Base-by-base conservation (phyloP, 2,888 invertebrate genomes). In the Homarus gammarus region DNA sequence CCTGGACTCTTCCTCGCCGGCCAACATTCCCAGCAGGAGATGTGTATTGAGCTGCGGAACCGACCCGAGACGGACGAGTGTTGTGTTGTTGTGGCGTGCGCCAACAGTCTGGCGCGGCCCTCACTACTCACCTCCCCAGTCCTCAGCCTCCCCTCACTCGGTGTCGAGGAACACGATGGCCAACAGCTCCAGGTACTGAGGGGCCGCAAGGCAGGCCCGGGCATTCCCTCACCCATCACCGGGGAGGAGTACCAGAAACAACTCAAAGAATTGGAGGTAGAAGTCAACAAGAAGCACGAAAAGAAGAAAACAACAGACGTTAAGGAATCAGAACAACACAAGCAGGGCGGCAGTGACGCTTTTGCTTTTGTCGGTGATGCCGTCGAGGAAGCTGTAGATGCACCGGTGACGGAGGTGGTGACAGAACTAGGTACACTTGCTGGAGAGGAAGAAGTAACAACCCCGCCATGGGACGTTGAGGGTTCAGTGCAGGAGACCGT, bases 51-150 rank as follows among this genome's bases (percentile, higher is more conserved):
- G 36, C 79, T 89, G 36, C 83, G 89, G 12, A 89, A 89, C 64
- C 84, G 89, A 6, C 89, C 89, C 1, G 89, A 72, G n/a, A 73
- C 89, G 18, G 89, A 89, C 73, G 89, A 89, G 64, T 89, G 89
- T 64, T 89, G 89, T 33, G 89, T 89, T 27, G 89, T 85, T 49
- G 89, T 89, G 79, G 89, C 79, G 18, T 89, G 89, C 49, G 85
- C 84, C 18, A 81, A 89, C 73, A 89, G 73, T 49, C 75, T 73
- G 73, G 61, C 83, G n/a, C 49, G 38, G 22, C 84, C 89, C 44
- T 61, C 73, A 2, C 10, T 56, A 18, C 61, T 84, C 22, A 61
- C 79, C 6, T 68, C 84, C 33, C 85, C 89, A 12, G 73, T 72
- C 40, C 22, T 68, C 12, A 38, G 33, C 31, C 79, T 22, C 22